Evolutionary conservation across 2,113 vertebrate genomes (phyloP), one percentile per base, ranked within the genome.

Genomic region (Hippocampus comes): DNA sequence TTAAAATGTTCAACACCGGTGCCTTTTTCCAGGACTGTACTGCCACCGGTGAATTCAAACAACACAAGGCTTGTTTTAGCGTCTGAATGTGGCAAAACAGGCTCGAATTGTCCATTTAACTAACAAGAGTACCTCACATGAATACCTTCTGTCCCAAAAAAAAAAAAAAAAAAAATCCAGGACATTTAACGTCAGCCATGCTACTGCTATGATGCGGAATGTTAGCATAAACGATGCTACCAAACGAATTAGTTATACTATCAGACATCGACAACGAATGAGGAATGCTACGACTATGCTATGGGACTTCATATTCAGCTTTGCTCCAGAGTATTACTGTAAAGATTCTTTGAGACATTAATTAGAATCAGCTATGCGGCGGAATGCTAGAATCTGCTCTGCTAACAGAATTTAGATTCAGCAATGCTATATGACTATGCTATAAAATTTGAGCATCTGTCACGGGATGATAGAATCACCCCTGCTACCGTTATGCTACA

Each of bases 1-100:
- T 57, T 57, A 57, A 57, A 57, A 57, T 57, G 55, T 57, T 57
- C 55, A 57, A 23, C n/a, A 25, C 55, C 55, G 11, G n/a, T 57
- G 55, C 55, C 55, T 57, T 56, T 25, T 57, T 57, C 55, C 55
- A 11, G 55, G 8, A 57, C 55, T 4, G 23, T 20, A 25, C 55
- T 57, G 55, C 55, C 55, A 57, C n/a, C 53, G 21, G 5, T 55
- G 21, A n/a, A 55, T 21, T 15, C 12, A 20, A 51, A 51, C 18
- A 51, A 17, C 49, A 51, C 23, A 57, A 12, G 23, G n/a, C 10
- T 23, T 25, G 55, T 57, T 57, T 57, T 14, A 21, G 25, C 12
- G 55, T 57, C n/a, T 25, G n/a, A 57, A 23, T 57, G 55, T 20
- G 14, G n/a, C 55, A 57, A 57, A 57, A 57, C 55, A 57, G 55